phyloP scores from a whole-genome alignment of 2,113 vertebrate genomes.

The Calcarius ornatus region DNA sequence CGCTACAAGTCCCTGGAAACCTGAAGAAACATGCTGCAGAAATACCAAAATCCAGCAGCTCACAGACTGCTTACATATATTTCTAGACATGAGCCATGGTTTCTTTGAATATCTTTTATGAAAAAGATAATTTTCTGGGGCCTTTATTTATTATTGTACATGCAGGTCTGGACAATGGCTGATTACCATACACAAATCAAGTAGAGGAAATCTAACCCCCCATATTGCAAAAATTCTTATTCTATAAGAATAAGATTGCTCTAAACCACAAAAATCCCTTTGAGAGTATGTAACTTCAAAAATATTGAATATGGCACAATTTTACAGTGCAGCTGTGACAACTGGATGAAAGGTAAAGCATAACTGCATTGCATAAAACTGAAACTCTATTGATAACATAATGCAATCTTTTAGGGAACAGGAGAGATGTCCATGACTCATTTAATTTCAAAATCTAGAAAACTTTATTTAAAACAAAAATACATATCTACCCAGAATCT shows the following conservation, averaged over 20 bases:
- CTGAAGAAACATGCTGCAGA: background rate
- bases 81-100: background rate
- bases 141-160: background rate
- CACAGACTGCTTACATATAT: background rate
- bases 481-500: background rate
- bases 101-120: background rate
- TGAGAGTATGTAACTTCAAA: background rate
- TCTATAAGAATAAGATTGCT: conserved; percentile 5
- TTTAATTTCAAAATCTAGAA: background rate
- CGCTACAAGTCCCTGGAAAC: background rate
- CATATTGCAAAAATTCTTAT: background rate
- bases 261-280: background rate
- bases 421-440: background rate
- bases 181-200: background rate
- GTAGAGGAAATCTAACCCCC: background rate
- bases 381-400: conserved; percentile 1
- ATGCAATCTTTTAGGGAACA: background rate
- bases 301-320: conserved; percentile 19
- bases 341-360: background rate
- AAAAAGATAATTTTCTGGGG: background rate
- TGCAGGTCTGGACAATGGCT: background rate
- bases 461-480: background rate
- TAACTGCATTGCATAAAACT: conserved; percentile 9
- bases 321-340: conserved; percentile 39
- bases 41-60: background rate